Percentiles rank a stretch among this genome's conserved stretches.
Evolutionary conservation across 2,797 vertebrate genomes (phyloP).

Genomic region (Tympanoctomys barrerae): DNA sequence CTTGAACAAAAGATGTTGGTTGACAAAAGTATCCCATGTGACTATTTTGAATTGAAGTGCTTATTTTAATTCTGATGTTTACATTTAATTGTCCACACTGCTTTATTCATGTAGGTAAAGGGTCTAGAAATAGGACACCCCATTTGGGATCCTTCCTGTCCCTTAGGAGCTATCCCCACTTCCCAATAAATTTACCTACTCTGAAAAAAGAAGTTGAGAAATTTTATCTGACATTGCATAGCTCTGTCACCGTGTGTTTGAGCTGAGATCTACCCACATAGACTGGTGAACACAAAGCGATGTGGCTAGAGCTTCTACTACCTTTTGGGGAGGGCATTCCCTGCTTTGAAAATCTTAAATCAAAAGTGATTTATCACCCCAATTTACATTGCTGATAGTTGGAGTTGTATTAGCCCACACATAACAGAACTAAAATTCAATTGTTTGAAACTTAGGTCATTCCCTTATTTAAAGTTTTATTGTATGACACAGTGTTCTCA

Average conservation of each 20-base stretch:
- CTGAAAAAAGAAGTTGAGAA: neutral
- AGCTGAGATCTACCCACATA: neutral
- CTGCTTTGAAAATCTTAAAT: constrained; percentile 20
- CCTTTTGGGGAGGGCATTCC: neutral
- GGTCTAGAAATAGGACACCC: neutral
- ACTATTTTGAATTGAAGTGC: constrained; percentile 10
- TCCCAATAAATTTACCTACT: neutral
- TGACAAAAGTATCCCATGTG: neutral
- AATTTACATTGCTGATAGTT: constrained; percentile 51
- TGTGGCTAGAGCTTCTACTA: neutral
- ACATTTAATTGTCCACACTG: constrained; percentile 42
- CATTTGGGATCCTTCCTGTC: neutral
- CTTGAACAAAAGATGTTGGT: neutral
- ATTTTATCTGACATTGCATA: constrained; percentile 8
- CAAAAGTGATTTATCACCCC: constrained; percentile 34
- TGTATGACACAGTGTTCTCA: constrained; percentile 19
- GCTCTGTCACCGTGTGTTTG: constrained; percentile 5
- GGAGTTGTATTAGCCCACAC: constrained; percentile 11
- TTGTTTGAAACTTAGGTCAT: constrained; percentile 19
- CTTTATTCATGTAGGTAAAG: constrained; percentile 44
- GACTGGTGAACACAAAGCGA: neutral
- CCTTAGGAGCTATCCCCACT: neutral
- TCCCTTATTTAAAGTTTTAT: constrained; percentile 1
- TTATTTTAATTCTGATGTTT: constrained; percentile 64
- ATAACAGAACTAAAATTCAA: constrained; percentile 37